phyloP scores from a whole-genome alignment of 2,797 vertebrate species.

The Myotis vivesi region DNA sequence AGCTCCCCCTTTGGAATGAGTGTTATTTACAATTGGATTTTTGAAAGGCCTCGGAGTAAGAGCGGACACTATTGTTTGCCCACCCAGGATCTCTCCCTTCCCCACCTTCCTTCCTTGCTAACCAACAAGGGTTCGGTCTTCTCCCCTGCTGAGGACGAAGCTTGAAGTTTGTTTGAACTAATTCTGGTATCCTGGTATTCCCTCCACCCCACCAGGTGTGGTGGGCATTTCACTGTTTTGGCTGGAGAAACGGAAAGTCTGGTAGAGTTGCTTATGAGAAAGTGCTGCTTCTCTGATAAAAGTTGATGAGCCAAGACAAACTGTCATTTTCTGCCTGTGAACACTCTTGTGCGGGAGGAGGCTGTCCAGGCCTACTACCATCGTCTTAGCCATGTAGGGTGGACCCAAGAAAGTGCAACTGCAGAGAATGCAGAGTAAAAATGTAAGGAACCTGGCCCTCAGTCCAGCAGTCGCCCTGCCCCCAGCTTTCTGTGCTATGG shows the following conservation, averaged over 20 bases:
- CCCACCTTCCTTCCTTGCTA: background rate
- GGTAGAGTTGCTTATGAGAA: background rate
- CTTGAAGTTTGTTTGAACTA: background rate
- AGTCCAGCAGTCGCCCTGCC: background rate
- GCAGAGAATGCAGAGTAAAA: background rate
- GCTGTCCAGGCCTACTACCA: background rate
- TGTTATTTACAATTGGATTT: background rate
- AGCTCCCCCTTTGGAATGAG: background rate
- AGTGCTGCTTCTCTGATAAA: background rate
- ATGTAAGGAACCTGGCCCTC: background rate
- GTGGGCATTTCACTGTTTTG: background rate
- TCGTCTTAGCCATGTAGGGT: background rate
- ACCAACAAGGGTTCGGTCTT: background rate
- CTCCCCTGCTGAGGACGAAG: background rate
- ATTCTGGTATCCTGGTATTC: background rate
- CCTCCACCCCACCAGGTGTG: background rate
- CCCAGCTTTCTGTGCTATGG: background rate
- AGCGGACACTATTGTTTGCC: background rate
- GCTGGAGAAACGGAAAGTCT: background rate
- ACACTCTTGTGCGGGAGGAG: background rate
- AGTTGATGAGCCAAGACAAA: background rate
- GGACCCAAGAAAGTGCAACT: background rate
- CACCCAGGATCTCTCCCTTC: background rate
- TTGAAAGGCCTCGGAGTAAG: background rate
- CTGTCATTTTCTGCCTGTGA: background rate